These are phyloP conservation scores for Cheilosia variabilis DNA, from an alignment of 2,888 invertebrate genomes.

Conservation along the genomic window DNA sequence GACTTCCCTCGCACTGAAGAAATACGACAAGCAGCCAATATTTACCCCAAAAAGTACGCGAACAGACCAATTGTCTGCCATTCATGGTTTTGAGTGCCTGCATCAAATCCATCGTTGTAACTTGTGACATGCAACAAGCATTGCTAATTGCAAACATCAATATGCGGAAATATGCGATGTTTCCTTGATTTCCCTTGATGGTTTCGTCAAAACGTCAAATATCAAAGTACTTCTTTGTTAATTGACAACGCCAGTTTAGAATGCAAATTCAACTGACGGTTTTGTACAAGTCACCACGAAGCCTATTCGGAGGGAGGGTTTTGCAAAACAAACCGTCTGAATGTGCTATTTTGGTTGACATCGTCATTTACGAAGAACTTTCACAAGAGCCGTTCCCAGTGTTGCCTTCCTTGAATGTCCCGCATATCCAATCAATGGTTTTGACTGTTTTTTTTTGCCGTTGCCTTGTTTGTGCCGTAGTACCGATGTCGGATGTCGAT, in stretches of 20 bases:
- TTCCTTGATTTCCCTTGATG: conserved; percentile 20
- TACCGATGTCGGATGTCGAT: conserved; percentile 59
- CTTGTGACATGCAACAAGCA: neutral
- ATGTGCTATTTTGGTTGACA: conserved; percentile 15
- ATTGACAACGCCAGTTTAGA: conserved; percentile 29
- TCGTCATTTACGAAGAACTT: conserved; percentile 11
- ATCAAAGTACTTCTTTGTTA: neutral
- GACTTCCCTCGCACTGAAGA: too few relatives aligned
- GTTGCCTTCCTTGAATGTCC: conserved; percentile 21
- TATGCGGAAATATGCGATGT: neutral
- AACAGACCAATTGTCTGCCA: neutral
- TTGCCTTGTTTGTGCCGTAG: neutral
- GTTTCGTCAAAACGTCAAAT: conserved; percentile 1
- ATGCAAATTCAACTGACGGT: conserved; percentile 43
- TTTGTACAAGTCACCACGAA: conserved; percentile 10
- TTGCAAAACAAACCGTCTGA: conserved; percentile 7
- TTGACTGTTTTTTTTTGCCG: conserved; percentile 7
- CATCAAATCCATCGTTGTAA: neutral
- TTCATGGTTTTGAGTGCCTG: neutral
- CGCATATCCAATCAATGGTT: conserved; percentile 45
- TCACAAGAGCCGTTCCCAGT: conserved; percentile 1
- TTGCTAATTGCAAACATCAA: conserved; percentile 8
- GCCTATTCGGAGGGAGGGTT: neutral
- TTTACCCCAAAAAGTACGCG: too few relatives aligned
- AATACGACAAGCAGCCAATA: too few relatives aligned